Percentiles rank a stretch among this genome's conserved stretches.
phyloP scores from a whole-genome alignment of 2,113 vertebrate genomes.

The Bombycilla garrulus region DNA sequence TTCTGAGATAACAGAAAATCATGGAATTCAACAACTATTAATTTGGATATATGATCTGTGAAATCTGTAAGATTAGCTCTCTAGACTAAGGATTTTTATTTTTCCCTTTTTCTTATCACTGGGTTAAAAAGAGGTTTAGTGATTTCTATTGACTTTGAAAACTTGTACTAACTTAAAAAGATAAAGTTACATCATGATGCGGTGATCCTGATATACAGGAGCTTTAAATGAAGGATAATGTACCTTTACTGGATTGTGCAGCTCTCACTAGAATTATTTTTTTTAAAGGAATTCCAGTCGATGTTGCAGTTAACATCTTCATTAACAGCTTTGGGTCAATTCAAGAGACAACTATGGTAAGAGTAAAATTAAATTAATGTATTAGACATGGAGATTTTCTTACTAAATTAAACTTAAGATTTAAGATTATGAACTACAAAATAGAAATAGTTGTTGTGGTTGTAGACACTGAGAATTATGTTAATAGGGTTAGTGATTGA shows the following conservation, averaged over 20 bases:
- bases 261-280: slow-evolving; percentile 11
- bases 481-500: neutral
- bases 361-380: slow-evolving; percentile 11
- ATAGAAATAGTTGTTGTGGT: neutral
- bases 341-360: slow-evolving; percentile 99
- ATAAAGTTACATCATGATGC: neutral
- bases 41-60: neutral
- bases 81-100: neutral
- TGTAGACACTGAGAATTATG: neutral
- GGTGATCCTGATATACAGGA: neutral
- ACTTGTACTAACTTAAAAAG: neutral
- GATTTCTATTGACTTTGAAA: neutral
- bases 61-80: neutral
- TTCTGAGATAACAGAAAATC: neutral
- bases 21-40: neutral
- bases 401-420: neutral
- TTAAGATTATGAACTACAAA: neutral
- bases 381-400: neutral
- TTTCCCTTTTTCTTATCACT: neutral
- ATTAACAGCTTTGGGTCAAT: slow-evolving; percentile 99
- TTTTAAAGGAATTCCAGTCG: slow-evolving; percentile 90
- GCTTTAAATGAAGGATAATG: neutral
- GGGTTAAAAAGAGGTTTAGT: neutral
- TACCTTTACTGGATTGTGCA: neutral
- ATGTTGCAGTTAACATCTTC: slow-evolving; percentile 98